Evolutionary conservation across 2,113 vertebrate species (phyloP).

Genomic region (Centropristis striata): DNA sequence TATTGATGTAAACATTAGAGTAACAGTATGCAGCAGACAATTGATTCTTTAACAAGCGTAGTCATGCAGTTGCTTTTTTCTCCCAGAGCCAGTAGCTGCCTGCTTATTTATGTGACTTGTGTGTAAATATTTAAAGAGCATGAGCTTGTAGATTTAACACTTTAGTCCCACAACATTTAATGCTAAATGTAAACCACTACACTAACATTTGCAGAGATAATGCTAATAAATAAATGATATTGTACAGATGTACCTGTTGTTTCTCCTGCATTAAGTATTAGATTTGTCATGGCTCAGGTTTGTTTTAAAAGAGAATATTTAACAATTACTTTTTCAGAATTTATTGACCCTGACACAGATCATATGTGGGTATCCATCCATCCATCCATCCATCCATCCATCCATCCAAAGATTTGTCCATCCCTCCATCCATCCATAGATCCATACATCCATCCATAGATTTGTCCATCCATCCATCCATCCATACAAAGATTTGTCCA

Average conservation of each 20-base stretch:
- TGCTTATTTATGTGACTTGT: neutral
- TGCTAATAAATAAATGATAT: no score
- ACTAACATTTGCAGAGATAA: neutral
- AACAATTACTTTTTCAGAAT: no score
- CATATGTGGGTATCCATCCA: neutral
- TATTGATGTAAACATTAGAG: neutral
- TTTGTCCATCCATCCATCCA: no score
- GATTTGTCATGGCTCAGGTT: neutral
- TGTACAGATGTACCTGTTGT: neutral
- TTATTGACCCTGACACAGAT: neutral
- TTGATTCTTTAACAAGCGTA: constrained; percentile 17
- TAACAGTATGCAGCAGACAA: neutral
- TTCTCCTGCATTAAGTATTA: neutral
- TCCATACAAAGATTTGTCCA: no score
- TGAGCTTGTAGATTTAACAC: neutral
- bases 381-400: no score
- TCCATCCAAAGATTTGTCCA: no score
- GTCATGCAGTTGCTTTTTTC: neutral
- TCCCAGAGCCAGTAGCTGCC: neutral
- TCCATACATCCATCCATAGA: no score
- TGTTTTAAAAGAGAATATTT: no score
- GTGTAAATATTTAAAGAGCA: neutral
- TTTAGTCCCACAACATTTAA: neutral
- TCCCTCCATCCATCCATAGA: no score
- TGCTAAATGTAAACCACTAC: neutral